Conservation (phyloP, 2,888 invertebrate genomes). For the Pogonocherus hispidulus region DNA sequence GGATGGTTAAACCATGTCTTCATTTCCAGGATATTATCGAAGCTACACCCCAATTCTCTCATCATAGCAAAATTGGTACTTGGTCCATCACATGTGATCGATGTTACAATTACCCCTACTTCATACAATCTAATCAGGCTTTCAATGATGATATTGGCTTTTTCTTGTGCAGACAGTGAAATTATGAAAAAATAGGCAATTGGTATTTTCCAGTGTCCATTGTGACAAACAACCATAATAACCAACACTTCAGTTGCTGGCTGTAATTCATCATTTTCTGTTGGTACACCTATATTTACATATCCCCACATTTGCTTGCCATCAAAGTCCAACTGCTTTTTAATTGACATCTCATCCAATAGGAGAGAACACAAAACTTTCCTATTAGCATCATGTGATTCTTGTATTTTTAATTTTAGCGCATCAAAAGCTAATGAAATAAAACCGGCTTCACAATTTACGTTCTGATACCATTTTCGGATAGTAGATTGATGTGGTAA, state of each 20-base stretch:
- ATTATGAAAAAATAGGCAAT: constrained; percentile 37
- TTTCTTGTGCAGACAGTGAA: constrained; percentile 31
- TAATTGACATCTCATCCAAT: constrained; percentile 49
- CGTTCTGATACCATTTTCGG: constrained; percentile 30
- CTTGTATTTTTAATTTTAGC: constrained; percentile 28
- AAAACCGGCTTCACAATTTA: constrained; percentile 10
- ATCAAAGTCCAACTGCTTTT: constrained; percentile 47
- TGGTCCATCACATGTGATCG: background rate
- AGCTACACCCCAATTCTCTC: background rate
- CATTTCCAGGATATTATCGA: background rate
- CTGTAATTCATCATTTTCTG: constrained; percentile 31
- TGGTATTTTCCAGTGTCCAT: constrained; percentile 34
- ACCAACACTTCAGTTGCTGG: constrained; percentile 50
- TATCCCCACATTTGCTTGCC: constrained; percentile 42
- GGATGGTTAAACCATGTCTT: constrained; percentile 1
- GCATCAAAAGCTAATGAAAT: constrained; percentile 2
- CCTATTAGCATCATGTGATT: background rate
- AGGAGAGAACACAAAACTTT: constrained; percentile 40
- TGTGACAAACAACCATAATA: constrained; percentile 25
- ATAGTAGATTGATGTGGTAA: constrained; percentile 32
- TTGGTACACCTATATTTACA: constrained; percentile 36
- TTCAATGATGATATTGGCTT: constrained; percentile 38
- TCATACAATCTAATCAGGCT: constrained; percentile 33
- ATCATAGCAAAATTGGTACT: background rate
- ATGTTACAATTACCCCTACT: constrained; percentile 32